Percentiles rank a stretch among this genome's conserved stretches.
Conservation (phyloP, 2,888 invertebrate genomes). For the Cataglyphis altisquamis region DNA sequence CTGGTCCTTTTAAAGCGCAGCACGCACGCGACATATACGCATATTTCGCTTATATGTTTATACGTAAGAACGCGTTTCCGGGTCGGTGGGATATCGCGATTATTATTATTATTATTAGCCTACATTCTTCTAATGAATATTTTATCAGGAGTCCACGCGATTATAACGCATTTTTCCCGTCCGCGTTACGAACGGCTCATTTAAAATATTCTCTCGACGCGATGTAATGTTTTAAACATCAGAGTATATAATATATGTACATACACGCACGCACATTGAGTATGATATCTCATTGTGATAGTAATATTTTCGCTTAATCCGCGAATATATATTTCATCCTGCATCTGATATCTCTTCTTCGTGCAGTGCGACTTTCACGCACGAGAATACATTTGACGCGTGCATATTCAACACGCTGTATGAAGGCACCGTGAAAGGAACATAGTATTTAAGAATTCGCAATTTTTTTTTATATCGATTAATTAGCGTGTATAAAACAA, state of each 20-base stretch:
- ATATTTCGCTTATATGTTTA: constrained; percentile 19
- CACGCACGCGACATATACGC: constrained; percentile 26
- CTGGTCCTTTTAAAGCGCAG: constrained; percentile 23
- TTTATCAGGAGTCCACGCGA: not conserved
- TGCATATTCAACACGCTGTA: constrained; percentile 21
- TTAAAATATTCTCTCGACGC: not conserved
- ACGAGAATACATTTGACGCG: constrained; percentile 36
- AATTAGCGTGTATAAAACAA: not conserved
- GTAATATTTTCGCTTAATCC: constrained; percentile 39
- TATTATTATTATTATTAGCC: constrained; percentile 16
- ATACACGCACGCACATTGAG: not conserved
- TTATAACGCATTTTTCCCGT: not conserved
- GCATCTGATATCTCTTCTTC: constrained; percentile 27
- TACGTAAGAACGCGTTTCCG: constrained; percentile 20
- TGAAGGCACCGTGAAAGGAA: not conserved
- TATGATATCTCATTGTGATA: not conserved
- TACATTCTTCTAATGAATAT: not conserved
- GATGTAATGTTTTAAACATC: constrained; percentile 37
- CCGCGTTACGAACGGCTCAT: not conserved
- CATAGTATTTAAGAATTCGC: not conserved
- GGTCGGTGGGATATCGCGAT: not conserved
- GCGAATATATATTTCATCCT: constrained; percentile 13
- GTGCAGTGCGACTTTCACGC: constrained; percentile 11
- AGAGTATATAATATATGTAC: not conserved
- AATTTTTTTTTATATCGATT: not conserved